Percentiles rank a stretch among this genome's conserved stretches.
Evolutionary conservation across 2,113 vertebrate genomes (phyloP).

Genomic region (Zosterops borbonicus): DNA sequence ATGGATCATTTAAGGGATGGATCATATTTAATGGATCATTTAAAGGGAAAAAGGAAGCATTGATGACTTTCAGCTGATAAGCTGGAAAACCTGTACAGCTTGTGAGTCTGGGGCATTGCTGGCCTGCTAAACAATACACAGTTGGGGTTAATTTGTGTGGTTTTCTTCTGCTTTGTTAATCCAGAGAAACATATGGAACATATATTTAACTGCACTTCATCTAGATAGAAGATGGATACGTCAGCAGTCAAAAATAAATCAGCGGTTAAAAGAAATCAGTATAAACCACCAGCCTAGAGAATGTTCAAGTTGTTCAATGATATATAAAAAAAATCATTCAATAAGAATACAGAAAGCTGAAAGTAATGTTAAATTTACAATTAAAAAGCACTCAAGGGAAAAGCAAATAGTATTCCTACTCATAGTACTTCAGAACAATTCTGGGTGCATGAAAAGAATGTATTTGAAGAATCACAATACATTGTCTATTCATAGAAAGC

Average conservation of each 20-base stretch:
- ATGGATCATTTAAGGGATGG: neutral
- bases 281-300: neutral
- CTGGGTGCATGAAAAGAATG: neutral
- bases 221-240: neutral
- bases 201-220: neutral
- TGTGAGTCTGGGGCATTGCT: neutral
- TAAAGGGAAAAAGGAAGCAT: neutral
- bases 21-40: too few species aligned
- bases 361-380: neutral
- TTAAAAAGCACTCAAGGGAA: neutral
- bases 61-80: neutral
- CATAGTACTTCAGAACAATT: neutral
- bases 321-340: neutral
- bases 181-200: neutral
- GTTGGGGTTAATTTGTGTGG: neutral
- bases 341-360: neutral
- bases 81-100: neutral
- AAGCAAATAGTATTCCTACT: neutral
- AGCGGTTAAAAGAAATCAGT: neutral
- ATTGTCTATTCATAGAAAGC: neutral
- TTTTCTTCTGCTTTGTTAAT: neutral
- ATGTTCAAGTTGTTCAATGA: neutral
- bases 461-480: neutral
- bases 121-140: neutral
- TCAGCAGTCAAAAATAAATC: neutral